These are phyloP conservation scores for Chrysolina haemoptera DNA, from an alignment of 2,888 invertebrate genomes.

Conservation along the genomic window DNA sequence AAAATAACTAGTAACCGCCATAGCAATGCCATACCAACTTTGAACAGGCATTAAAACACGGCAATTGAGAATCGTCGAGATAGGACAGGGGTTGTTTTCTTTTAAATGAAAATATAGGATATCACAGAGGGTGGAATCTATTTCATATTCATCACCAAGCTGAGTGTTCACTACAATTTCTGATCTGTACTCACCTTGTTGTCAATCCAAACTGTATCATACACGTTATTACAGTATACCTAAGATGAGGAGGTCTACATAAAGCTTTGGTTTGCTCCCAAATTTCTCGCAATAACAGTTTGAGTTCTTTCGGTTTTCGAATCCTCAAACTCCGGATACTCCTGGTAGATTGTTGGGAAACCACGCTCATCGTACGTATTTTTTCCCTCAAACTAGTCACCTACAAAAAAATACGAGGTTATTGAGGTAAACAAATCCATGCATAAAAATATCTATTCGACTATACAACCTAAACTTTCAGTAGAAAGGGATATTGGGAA, in stretches of 20 bases:
- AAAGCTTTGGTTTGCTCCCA: constrained; percentile 83
- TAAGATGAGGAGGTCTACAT: constrained; percentile 82
- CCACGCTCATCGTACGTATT: constrained; percentile 76
- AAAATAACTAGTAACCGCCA: too few relatives aligned
- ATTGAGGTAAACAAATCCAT: too few relatives aligned
- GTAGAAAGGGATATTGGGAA: too few relatives aligned
- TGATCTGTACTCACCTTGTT: constrained; percentile 73
- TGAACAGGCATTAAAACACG: too few relatives aligned
- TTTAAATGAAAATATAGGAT: too few relatives aligned
- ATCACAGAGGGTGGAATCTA: too few relatives aligned
- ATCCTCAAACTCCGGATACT: constrained; percentile 80
- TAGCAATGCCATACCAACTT: too few relatives aligned
- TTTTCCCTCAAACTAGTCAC: constrained; percentile 82
- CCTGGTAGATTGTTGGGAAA: constrained; percentile 76
- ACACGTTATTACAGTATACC: constrained; percentile 83
- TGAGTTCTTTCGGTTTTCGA: constrained; percentile 81
- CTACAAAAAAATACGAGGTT: constrained; percentile 65
- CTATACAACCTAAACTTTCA: too few relatives aligned
- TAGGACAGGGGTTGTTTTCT: too few relatives aligned
- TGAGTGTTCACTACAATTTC: neutral
- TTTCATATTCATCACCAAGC: neutral
- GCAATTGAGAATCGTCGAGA: too few relatives aligned
- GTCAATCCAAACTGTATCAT: constrained; percentile 88
- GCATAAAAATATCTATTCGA: too few relatives aligned
- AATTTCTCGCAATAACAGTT: constrained; percentile 79